Evolutionary conservation across 2,797 vertebrate genomes (phyloP).

Genomic region (Characodon lateralis): DNA sequence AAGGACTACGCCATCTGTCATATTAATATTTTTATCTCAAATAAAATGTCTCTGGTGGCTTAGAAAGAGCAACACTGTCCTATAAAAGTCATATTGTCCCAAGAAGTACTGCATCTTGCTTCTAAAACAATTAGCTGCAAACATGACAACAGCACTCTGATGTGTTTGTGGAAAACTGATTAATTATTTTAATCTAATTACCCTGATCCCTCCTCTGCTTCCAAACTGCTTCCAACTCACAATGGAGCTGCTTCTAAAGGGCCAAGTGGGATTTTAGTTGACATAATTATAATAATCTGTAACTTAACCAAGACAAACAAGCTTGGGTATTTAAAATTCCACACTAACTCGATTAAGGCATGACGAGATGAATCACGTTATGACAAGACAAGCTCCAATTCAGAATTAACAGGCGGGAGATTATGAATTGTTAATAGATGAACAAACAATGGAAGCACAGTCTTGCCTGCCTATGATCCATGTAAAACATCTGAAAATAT

Average conservation of each 20-base stretch:
- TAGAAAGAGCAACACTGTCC: constrained; percentile 37
- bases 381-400: constrained; percentile 33
- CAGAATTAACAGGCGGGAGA: constrained; percentile 23
- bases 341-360: constrained; percentile 57
- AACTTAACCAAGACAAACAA: constrained; percentile 62
- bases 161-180: constrained; percentile 60
- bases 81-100: constrained; percentile 57
- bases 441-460: constrained; percentile 4
- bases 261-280: constrained; percentile 46
- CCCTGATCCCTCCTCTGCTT: constrained; percentile 36
- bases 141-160: constrained; percentile 51
- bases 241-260: constrained; percentile 54
- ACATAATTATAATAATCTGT: constrained; percentile 63
- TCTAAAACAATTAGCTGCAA: constrained; percentile 59
- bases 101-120: constrained; percentile 21
- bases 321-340: constrained; percentile 56
- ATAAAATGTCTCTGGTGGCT: constrained; percentile 58
- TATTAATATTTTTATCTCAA: constrained; percentile 47
- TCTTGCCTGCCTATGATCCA: constrained; percentile 4
- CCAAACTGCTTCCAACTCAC: constrained; percentile 39
- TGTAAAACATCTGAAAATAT: background rate
- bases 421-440: constrained; percentile 4
- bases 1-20: constrained; percentile 54
- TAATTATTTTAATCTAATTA: constrained; percentile 65
- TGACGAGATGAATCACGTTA: constrained; percentile 50